These are phyloP conservation scores for Coturnix japonica DNA, from an alignment of 2,113 vertebrate species.

Conservation along the genomic window DNA sequence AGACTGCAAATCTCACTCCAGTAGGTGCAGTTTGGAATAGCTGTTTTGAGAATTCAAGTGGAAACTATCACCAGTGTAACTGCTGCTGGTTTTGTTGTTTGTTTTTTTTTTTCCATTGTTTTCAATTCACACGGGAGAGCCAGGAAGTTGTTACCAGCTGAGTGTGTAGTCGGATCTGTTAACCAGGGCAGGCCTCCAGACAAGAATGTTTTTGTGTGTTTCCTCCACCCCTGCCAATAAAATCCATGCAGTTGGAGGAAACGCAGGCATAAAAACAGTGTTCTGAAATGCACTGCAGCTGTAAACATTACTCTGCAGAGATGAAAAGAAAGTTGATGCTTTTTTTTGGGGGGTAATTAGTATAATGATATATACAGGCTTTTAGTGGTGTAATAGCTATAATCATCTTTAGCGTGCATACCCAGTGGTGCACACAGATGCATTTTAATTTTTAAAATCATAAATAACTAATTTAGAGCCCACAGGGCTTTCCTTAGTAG, in stretches of 20 bases:
- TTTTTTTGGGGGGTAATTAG: constrained; percentile 26
- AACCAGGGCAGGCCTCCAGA: constrained; percentile 37
- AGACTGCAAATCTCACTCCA: background rate
- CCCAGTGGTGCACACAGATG: background rate
- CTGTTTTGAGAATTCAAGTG: constrained; percentile 30
- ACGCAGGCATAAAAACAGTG: constrained; percentile 22
- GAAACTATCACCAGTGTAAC: constrained; percentile 28
- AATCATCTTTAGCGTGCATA: constrained; percentile 6
- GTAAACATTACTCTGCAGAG: constrained; percentile 40
- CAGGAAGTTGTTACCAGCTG: constrained; percentile 47
- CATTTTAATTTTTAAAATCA: background rate
- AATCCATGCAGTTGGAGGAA: constrained; percentile 35
- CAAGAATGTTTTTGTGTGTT: constrained; percentile 27
- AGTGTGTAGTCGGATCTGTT: constrained; percentile 11
- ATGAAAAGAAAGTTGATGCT: constrained; percentile 23
- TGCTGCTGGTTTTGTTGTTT: background rate
- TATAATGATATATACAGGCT: constrained; percentile 2
- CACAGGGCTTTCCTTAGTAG: background rate
- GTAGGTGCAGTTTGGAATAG: background rate
- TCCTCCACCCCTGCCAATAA: constrained; percentile 41
- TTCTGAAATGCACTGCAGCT: constrained; percentile 2
- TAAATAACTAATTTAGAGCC: background rate
- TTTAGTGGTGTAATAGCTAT: background rate
- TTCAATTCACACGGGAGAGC: constrained; percentile 5
- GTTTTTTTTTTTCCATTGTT: constrained; percentile 28